Percentiles rank a stretch among this genome's conserved stretches.
Evolutionary conservation across 2,113 vertebrate genomes (phyloP).

Genomic region (Thermophis baileyi): DNA sequence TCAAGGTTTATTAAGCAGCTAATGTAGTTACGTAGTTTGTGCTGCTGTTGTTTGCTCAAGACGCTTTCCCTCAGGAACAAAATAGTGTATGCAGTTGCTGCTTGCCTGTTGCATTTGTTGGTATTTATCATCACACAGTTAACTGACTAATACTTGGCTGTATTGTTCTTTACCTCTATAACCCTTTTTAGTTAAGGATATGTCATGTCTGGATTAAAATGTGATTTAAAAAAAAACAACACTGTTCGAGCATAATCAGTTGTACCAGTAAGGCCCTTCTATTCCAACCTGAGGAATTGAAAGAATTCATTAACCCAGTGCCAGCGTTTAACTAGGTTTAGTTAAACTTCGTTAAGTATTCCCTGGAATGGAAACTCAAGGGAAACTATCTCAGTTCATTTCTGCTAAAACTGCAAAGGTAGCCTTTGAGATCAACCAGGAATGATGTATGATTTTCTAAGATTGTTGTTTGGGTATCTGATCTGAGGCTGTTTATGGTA

Average conservation of each 20-base stretch:
- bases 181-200: constrained; percentile 6
- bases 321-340: neutral
- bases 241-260: neutral
- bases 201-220: neutral
- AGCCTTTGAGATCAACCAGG: constrained; percentile 7
- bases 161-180: constrained; percentile 14
- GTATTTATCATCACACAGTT: constrained; percentile 45
- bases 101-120: constrained; percentile 52
- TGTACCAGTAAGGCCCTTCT: neutral
- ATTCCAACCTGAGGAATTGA: neutral
- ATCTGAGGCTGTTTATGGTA: neutral
- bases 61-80: constrained; percentile 55
- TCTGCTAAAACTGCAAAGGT: neutral
- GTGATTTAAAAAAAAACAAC: neutral
- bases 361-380: neutral
- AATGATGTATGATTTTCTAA: neutral
- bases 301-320: neutral
- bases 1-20: constrained; percentile 65
- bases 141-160: neutral
- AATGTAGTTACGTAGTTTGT: constrained; percentile 54
- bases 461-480: too few species aligned
- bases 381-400: neutral
- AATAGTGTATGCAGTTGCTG: constrained; percentile 54
- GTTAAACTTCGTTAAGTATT: neutral
- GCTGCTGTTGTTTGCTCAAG: constrained; percentile 63